Base-by-base conservation (phyloP, 2,797 vertebrate species). In the Sandelia bainsii region DNA sequence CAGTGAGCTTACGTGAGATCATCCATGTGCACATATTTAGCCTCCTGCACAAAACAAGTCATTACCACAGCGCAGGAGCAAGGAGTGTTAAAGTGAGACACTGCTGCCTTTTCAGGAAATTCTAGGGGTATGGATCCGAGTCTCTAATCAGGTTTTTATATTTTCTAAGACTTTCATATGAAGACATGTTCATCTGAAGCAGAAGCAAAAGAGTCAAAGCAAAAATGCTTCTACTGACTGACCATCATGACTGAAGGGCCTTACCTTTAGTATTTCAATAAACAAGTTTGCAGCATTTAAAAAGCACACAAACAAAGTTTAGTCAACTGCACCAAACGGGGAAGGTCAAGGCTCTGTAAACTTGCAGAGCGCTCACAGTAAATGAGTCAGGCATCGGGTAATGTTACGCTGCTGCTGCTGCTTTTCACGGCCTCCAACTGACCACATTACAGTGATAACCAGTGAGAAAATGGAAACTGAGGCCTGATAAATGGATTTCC, bases 1-100 rank as follows among this genome's bases (percentile, higher is more conserved):
- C 57, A 3, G 72, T 82, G 74, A 71, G 81, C 85, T 87, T 83
- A 84, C 80, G 73, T 85, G 88, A 84, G 84, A 72, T 84, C 86
- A 90, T 77, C 87, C 89, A 87, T 71, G 83, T 81, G 61, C 49
- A 78, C 60, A 59, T 59, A 81, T 82, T 82, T 45, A 70, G 59
- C 77, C 74, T 69, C 68, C 69, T 39, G 14, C 77, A 66, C 75
- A 68, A 66, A 75, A 69, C 69, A 22, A 85, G 72, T 72, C 73
- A 51, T 87, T 72, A 80, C 56, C 1, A 27, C 62, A 29, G 64
- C 62, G 39, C 12, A 46, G 23, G 58, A 65, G 22, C 27, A 53
- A 62, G 59, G 57, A 66, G 65, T 50, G 72, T 23, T 9, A 10
- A 57, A 40, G 64, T 4, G 48, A 72, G 60, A 29, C 51, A 27